Evolutionary conservation across 2,113 vertebrate species (phyloP).

Genomic region (Calyptomena viridis): DNA sequence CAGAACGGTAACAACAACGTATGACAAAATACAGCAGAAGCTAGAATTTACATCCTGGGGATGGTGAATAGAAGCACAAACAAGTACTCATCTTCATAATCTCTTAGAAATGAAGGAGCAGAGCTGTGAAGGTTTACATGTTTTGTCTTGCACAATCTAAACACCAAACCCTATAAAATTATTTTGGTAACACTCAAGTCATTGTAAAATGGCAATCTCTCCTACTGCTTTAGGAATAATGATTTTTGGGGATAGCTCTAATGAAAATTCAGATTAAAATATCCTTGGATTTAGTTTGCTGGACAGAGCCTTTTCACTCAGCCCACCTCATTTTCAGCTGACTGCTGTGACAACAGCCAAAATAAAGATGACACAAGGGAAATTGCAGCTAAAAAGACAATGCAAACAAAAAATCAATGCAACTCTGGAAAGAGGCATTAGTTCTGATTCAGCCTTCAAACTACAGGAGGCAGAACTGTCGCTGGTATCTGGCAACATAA

Average conservation of each 20-base stretch:
- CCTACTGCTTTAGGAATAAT: neutral
- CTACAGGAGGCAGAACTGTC: neutral
- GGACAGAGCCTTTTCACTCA: neutral
- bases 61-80: neutral
- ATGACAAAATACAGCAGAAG: neutral
- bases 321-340: neutral
- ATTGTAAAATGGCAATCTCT: neutral
- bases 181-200: neutral
- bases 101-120: neutral
- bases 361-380: neutral
- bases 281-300: neutral
- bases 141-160: neutral
- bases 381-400: neutral
- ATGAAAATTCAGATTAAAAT: neutral
- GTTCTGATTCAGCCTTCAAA: neutral
- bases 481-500: neutral
- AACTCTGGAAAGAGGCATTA: neutral
- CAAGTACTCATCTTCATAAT: neutral
- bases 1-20: neutral
- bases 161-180: neutral
- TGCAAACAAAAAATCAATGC: neutral
- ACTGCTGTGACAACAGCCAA: neutral
- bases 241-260: neutral
- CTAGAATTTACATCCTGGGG: neutral
- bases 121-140: neutral